Base-by-base conservation (phyloP, 1,140 invertebrate genomes). In the Capitella teleta region DNA sequence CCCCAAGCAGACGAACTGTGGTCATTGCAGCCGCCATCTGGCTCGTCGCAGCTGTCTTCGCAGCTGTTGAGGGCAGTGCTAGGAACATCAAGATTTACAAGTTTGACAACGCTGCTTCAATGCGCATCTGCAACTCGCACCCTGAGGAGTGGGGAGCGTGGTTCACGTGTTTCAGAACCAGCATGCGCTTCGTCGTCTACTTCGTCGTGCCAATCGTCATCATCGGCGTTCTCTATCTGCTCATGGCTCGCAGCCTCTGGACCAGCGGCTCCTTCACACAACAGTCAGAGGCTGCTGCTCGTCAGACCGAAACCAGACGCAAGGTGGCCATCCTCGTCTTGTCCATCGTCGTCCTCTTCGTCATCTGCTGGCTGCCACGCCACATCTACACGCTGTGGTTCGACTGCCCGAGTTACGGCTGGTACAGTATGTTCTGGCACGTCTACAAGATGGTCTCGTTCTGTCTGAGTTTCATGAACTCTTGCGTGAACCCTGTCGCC, bases 311-410 rank as follows among this genome's bases (percentile, higher is more conserved):
- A 53, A 86, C 87, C 0, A 74, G 88, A 28, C 83, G 86, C 64
- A 89, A 92, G 73, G 87, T 95, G 1, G 89, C 89, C 0, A 81
- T 89, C 51, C 86, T 89, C 37, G 88, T 94, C 4, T 73, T 94
- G 40, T 80, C 85, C 1, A 91, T 94, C 65, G 88, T 93, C 1
- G 71, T 90, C 16, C 81, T 93, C 24, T 94, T 95, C 63, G 84
- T 87, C 0, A 73, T 91, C 10, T 94, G 90, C 64, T 94, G 92
- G 71, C 78, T 90, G 36, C 85, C 87, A 0, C 79, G 80, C 57
- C 87, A 90, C 67, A 79, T 87, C 3, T 89, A 86, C 63, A 82
- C 91, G 77, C 70, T 93, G 47, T 87, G 89, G 82, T 92, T 89
- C 67, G 86, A 91, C 72, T 80, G 86, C 53, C 76, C 82, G 61